These are phyloP conservation scores for Torymus texanus DNA, from an alignment of 2,888 invertebrate species.

Conservation along the genomic window DNA sequence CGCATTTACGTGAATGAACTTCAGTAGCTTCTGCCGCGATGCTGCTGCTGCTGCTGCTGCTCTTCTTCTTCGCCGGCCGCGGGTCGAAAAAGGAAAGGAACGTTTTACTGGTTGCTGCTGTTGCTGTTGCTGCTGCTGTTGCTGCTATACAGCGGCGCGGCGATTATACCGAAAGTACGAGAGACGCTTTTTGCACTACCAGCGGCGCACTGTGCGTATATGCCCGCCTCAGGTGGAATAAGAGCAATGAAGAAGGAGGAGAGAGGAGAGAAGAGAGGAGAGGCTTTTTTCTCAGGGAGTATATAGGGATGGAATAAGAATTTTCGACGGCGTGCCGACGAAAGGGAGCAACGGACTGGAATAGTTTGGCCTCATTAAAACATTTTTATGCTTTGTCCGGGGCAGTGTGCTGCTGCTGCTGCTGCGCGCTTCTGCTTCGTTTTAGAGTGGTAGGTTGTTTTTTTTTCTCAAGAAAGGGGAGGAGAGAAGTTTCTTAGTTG, in stretches of 20 bases:
- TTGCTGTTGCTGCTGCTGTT: not conserved
- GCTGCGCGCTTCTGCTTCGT: not conserved
- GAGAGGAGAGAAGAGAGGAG: not conserved
- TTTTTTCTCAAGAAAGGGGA: too few species aligned
- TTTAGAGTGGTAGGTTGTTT: not conserved
- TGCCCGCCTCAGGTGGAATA: not conserved
- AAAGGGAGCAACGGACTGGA: too few species aligned
- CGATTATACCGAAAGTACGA: conserved; percentile 37
- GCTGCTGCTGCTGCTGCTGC: conserved; percentile 38
- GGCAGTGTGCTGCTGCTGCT: not conserved
- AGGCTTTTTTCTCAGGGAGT: too few species aligned
- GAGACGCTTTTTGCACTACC: conserved; percentile 13
- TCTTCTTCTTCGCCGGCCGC: conserved; percentile 54
- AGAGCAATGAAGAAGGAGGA: not conserved
- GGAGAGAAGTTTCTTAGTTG: too few species aligned
- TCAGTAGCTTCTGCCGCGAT: conserved; percentile 22
- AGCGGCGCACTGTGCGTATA: not conserved
- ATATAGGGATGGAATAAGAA: conserved; percentile 14
- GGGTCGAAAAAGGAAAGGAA: conserved; percentile 44
- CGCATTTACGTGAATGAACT: conserved; percentile 45
- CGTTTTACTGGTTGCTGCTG: conserved; percentile 36
- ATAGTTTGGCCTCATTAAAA: conserved; percentile 16
- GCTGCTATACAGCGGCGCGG: not conserved
- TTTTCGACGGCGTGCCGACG: conserved; percentile 5
- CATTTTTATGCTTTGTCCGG: conserved; percentile 8